Evolutionary conservation across 2,113 vertebrate species (phyloP), one percentile per base, ranked within the genome.

Genomic region (Indicator maculatus): DNA sequence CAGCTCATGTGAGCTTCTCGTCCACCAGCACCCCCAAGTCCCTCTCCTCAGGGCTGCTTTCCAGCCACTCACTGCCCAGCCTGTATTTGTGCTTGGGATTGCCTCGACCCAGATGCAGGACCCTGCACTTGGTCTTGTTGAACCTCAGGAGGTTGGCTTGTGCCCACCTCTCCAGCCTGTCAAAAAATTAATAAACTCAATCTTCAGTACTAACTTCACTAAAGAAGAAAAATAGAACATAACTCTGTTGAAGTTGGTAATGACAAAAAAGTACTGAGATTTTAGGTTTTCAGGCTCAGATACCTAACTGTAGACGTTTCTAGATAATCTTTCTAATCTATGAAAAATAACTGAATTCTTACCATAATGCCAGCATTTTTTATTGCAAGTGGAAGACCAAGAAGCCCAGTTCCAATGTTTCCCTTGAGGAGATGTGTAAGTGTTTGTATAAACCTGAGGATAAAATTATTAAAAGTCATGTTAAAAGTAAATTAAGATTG

Each of bases 381-480:
- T 82, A 99, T 97, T 70, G 98, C 98, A 90, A 99, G 96, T 1
- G 98, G 98, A 85, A 99, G 98, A 45, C 98, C 98, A 45, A 99
- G 98, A 67, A 99, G 98, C 6, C 98, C 98, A 23, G 98, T 99
- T 45, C 98, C 98, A 17, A 99, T 98, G 93, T 99, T 99, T 77
- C 98, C 98, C 89, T 99, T 99, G 71, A 99, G 97, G 38, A 99
- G 98, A 76, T 99, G 98, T 8, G 97, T 98, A 78, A 99, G 97
- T 18, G 98, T 98, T 86, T 99, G 98, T 56, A 98, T 38, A 96
- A 98, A 99, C 44, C 98, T 99, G 95, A 78, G 88, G 80, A 84
- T 23, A 79, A 93, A 93, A 86, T 55, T 9, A 77, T 13, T 36
- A 20, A 14, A 73, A 31, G 20, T 39, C 45, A 53, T 20, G 53